Conservation (phyloP, 2,113 vertebrate genomes). For the Otolemur garnettii region DNA sequence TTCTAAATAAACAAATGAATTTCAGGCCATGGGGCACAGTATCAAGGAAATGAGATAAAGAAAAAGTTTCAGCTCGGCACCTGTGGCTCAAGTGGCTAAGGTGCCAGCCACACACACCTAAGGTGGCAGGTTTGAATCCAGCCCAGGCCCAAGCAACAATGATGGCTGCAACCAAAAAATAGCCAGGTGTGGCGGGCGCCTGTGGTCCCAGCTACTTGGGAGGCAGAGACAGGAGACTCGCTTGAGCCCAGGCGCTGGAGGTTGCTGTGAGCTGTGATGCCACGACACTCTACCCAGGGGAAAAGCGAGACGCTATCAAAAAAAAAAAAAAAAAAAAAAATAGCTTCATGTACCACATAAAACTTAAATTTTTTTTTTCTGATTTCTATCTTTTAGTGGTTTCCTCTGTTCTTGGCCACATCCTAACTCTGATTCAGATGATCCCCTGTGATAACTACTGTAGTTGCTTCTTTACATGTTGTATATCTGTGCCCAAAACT, state of each 20-base stretch:
- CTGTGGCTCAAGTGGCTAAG: no score
- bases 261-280: no score
- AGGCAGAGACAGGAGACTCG: no score
- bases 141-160: no score
- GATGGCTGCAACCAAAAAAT: no score
- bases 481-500: not conserved
- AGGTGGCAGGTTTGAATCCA: no score
- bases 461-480: not conserved
- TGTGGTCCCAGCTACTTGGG: no score
- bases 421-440: constrained; percentile 26
- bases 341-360: constrained; percentile 13
- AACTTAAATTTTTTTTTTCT: constrained; percentile 38
- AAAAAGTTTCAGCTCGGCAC: not conserved
- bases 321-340: not conserved
- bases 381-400: constrained; percentile 32
- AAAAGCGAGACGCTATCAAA: no score
- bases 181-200: no score
- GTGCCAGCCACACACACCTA: no score
- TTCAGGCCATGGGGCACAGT: not conserved
- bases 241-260: no score
- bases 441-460: not conserved
- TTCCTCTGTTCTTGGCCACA: constrained; percentile 62
- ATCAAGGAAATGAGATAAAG: constrained; percentile 57
- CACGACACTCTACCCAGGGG: no score
- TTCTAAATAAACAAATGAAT: constrained; percentile 50